A percentile compares a stretch with the other conserved stretches of the same genome.
Conservation (phyloP, 2,113 vertebrate species). For the Gymnogyps californianus region DNA sequence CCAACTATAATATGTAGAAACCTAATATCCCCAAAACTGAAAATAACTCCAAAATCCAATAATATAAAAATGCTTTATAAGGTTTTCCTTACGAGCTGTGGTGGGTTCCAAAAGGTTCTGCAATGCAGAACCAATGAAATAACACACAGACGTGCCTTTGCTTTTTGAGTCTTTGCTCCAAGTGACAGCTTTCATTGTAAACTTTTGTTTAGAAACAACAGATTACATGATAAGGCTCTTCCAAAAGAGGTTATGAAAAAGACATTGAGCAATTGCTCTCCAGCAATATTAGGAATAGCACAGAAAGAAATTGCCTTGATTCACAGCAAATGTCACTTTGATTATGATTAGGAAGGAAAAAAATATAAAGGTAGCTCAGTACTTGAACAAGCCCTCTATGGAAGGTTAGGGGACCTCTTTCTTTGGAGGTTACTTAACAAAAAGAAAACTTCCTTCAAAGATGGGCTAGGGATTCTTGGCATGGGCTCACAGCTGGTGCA, state of each 20-base stretch:
- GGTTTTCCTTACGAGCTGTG: conserved; percentile 12
- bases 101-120: conserved; percentile 33
- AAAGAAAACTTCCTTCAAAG: not conserved
- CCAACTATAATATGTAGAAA: conserved; percentile 52
- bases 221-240: conserved; percentile 34
- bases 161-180: not conserved
- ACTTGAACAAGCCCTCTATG: not conserved
- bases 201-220: conserved; percentile 50
- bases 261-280: conserved; percentile 17
- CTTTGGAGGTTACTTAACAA: not conserved
- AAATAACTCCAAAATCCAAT: conserved; percentile 64
- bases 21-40: conserved; percentile 43
- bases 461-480: not conserved
- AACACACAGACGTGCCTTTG: not conserved
- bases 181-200: conserved; percentile 30
- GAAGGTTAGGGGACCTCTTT: not conserved
- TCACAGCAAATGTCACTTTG: not conserved
- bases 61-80: conserved; percentile 50
- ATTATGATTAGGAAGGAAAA: not conserved
- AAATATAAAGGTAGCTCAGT: not conserved
- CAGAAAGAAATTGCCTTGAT: not conserved
- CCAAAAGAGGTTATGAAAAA: conserved; percentile 40
- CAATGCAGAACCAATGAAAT: not conserved
- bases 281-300: conserved; percentile 6
- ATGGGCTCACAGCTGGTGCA: not conserved